phyloP scores from a whole-genome alignment of 2,797 vertebrate genomes.

The Fringilla coelebs region DNA sequence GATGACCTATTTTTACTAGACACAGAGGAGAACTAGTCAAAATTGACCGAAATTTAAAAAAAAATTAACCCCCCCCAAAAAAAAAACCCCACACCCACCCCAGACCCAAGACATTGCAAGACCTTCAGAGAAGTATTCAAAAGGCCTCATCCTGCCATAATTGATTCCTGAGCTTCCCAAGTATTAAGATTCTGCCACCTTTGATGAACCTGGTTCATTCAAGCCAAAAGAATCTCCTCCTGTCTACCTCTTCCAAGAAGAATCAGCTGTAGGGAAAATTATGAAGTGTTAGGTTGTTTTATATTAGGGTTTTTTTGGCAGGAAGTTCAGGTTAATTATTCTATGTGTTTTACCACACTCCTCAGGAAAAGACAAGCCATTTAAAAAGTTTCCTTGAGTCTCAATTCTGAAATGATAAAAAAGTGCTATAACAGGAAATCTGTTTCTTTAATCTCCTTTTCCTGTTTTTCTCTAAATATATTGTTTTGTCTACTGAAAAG shows the following conservation, averaged over 20 bases:
- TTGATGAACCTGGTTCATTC: background rate
- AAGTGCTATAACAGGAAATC: background rate
- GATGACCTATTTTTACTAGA: background rate
- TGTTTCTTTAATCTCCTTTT: background rate
- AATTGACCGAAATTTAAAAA: background rate
- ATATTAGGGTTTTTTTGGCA: background rate
- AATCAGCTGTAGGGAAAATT: background rate
- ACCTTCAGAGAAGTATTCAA: background rate
- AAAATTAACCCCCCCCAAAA: too few species aligned
- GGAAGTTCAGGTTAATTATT: background rate
- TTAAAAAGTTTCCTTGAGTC: background rate
- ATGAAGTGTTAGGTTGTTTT: background rate
- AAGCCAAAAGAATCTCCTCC: background rate
- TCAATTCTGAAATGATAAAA: background rate
- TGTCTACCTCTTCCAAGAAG: background rate
- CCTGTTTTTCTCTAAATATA: background rate
- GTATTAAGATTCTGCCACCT: background rate
- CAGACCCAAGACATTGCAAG: background rate
- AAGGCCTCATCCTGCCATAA: background rate
- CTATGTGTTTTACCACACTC: background rate
- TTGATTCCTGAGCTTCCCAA: background rate
- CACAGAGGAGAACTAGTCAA: background rate
- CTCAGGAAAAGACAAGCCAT: background rate
- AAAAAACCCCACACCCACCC: accelerated
- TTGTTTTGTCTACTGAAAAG: background rate